Conservation (phyloP, 2,113 vertebrate genomes). For the Poicephalus meyeri region DNA sequence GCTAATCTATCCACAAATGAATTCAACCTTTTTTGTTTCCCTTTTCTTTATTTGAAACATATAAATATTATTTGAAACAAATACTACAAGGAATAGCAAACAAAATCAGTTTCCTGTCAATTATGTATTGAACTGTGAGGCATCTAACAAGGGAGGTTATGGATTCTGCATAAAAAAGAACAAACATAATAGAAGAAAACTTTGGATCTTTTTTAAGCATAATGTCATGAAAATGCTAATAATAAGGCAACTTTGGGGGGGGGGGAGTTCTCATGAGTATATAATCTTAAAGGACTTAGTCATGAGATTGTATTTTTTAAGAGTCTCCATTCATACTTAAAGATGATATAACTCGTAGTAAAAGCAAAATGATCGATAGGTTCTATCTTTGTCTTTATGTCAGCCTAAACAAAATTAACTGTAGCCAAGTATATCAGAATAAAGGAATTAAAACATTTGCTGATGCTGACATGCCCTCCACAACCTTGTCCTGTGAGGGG, state of each 20-base stretch:
- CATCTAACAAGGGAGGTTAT: not conserved
- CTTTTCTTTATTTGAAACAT: not conserved
- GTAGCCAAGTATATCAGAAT: accelerated
- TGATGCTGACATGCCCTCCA: not conserved
- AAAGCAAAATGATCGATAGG: not conserved
- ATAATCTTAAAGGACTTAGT: not conserved
- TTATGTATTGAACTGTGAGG: not conserved
- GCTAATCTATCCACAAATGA: not conserved
- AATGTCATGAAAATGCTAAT: not conserved
- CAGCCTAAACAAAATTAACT: not conserved
- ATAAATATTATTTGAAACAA: not conserved
- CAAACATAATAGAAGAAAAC: not conserved
- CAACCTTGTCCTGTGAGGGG: accelerated
- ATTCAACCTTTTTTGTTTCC: not conserved
- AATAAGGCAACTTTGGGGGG: not conserved
- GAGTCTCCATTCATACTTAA: not conserved
- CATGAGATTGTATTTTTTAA: not conserved
- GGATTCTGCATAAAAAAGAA: not conserved
- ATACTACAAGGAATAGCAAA: not conserved
- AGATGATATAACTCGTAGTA: not conserved
- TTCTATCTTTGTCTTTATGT: not conserved
- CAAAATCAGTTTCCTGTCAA: not conserved
- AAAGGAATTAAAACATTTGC: not conserved
- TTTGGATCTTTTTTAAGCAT: not conserved
- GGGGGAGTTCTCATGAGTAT: not conserved